These are phyloP conservation scores for Drosophila leonis DNA, from an alignment of 2,888 invertebrate species.

Conservation along the genomic window DNA sequence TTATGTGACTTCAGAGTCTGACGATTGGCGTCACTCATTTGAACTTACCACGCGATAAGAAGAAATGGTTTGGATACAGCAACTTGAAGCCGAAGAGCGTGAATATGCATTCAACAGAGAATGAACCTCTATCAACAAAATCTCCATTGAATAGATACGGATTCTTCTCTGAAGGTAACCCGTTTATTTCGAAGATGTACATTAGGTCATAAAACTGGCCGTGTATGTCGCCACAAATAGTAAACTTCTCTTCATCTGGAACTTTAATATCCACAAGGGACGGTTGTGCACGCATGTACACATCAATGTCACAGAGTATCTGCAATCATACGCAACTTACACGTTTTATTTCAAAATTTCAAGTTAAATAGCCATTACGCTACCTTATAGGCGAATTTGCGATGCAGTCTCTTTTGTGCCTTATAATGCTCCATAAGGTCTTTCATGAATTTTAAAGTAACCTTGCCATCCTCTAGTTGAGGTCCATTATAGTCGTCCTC, in stretches of 20 bases:
- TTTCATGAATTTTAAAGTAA: conserved; percentile 95
- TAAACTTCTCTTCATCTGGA: conserved; percentile 95
- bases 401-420: conserved; percentile 96
- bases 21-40: neutral
- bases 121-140: conserved; percentile 99
- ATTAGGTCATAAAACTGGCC: conserved; percentile 99
- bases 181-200: conserved; percentile 98
- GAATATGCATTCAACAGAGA: conserved; percentile 99
- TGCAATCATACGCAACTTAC: conserved; percentile 79
- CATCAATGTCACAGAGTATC: conserved; percentile 96
- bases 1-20: neutral
- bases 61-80: conserved; percentile 97
- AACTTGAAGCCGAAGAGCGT: conserved; percentile 98
- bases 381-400: conserved; percentile 98
- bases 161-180: conserved; percentile 96
- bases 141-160: conserved; percentile 99
- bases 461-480: conserved; percentile 93
- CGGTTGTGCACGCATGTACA: conserved; percentile 93
- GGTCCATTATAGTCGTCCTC: conserved; percentile 98
- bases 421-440: conserved; percentile 96
- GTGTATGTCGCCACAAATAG: conserved; percentile 99
- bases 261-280: conserved; percentile 96
- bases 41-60: conserved; percentile 96
- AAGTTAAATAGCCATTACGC: neutral
- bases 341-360: neutral